A percentile compares a stretch with the other conserved stretches of the same genome.
phyloP scores from a whole-genome alignment of 2,113 vertebrate genomes.

The Grallaria varia region DNA sequence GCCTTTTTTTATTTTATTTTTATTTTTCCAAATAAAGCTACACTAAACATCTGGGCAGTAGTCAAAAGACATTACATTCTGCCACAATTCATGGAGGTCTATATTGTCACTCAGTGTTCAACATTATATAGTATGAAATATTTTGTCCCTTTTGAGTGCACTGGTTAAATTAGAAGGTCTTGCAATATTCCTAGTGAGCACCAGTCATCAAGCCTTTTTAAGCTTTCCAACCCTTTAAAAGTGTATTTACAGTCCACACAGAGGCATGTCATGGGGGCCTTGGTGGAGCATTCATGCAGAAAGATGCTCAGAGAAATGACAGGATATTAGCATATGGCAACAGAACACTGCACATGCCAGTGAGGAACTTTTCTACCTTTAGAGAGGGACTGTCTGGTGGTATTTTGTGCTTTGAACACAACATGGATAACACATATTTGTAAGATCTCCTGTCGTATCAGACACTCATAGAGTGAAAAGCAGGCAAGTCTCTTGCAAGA shows the following conservation, averaged over 20 bases:
- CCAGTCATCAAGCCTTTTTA: not conserved
- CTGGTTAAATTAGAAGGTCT: conserved; percentile 30
- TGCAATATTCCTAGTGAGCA: not conserved
- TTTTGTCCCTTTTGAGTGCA: not conserved
- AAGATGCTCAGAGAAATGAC: conserved; percentile 38
- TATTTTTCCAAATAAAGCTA: not conserved
- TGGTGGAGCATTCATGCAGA: conserved; percentile 7
- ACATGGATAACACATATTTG: not conserved
- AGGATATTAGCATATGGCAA: conserved; percentile 45
- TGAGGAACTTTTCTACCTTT: not conserved
- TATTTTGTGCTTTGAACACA: not conserved
- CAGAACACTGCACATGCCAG: conserved; percentile 30
- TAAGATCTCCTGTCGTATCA: not conserved
- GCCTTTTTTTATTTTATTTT: accelerated
- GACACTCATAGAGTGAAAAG: not conserved
- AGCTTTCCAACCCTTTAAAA: not conserved
- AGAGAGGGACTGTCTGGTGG: not conserved
- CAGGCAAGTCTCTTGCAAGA: not conserved
- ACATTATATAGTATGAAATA: not conserved
- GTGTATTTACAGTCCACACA: not conserved
- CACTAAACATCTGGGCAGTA: not conserved
- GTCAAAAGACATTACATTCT: not conserved
- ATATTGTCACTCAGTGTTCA: not conserved
- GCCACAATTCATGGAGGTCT: not conserved
- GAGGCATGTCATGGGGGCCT: not conserved